These are phyloP conservation scores for Sinella curviseta DNA, from an alignment of 1,140 invertebrate species.

Conservation along the genomic window DNA sequence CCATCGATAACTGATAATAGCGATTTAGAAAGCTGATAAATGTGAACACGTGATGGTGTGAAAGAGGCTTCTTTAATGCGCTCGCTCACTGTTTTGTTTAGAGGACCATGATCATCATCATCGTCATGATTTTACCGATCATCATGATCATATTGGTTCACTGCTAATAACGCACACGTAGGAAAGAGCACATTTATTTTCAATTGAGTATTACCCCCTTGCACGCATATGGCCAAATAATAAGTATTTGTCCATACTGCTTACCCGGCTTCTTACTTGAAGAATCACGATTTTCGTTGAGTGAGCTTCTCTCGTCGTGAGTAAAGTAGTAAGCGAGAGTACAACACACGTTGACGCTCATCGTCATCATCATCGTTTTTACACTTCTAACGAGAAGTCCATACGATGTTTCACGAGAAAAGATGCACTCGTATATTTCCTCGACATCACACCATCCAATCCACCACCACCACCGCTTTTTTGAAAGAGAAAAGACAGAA, in stretches of 20 bases:
- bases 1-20: not conserved
- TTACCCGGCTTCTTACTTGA: conserved; percentile 1
- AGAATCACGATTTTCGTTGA: conserved; percentile 5
- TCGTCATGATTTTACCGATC: no score
- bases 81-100: no score
- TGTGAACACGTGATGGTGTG: conserved; percentile 10
- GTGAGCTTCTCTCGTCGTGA: not conserved
- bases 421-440: no score
- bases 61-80: conserved; percentile 4
- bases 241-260: not conserved
- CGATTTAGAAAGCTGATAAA: not conserved
- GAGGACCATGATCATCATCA: no score
- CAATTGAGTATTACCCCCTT: conserved; percentile 6
- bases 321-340: not conserved
- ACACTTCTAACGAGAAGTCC: not conserved
- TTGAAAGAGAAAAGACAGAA: conserved; percentile 12
- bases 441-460: not conserved
- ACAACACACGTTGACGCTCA: not conserved
- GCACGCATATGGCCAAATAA: not conserved
- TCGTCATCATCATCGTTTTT: not conserved
- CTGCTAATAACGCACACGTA: not conserved
- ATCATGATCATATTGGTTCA: not conserved
- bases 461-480: not conserved
- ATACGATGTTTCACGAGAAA: not conserved
- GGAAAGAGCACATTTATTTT: not conserved